Evolutionary conservation across 2,113 vertebrate genomes (phyloP).

Genomic region (Nycticebus coucang): DNA sequence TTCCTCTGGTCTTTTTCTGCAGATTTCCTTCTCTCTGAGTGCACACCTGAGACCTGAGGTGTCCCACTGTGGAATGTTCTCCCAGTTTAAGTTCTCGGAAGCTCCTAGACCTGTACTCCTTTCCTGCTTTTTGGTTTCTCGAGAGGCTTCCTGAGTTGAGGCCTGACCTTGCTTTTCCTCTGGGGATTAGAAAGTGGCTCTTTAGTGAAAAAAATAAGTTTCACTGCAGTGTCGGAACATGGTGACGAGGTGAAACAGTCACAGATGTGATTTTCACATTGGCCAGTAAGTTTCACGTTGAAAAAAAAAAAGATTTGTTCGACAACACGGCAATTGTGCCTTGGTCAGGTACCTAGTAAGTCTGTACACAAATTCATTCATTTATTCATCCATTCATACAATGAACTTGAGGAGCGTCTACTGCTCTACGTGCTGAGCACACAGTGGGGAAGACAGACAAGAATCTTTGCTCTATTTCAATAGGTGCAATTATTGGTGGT

Average conservation of each 20-base stretch:
- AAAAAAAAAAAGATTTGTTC: not conserved
- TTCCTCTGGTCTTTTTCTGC: not conserved
- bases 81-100: not conserved
- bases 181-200: not conserved
- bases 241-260: not conserved
- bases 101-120: not conserved
- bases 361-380: not conserved
- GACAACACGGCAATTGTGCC: not conserved
- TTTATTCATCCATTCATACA: not conserved
- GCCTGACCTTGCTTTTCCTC: not conserved
- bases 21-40: not conserved
- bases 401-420: not conserved
- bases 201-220: not conserved
- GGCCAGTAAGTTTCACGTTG: not conserved
- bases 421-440: not conserved
- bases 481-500: not conserved
- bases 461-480: not conserved
- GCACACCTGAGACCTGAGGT: not conserved
- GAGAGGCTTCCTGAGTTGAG: not conserved
- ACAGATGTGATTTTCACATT: not conserved
- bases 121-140: not conserved
- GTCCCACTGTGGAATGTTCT: not conserved
- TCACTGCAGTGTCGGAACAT: not conserved
- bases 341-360: not conserved
- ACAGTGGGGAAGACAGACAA: not conserved